phyloP scores from a whole-genome alignment of 2,888 invertebrate genomes.

The Nephrocerus scutellatus region DNA sequence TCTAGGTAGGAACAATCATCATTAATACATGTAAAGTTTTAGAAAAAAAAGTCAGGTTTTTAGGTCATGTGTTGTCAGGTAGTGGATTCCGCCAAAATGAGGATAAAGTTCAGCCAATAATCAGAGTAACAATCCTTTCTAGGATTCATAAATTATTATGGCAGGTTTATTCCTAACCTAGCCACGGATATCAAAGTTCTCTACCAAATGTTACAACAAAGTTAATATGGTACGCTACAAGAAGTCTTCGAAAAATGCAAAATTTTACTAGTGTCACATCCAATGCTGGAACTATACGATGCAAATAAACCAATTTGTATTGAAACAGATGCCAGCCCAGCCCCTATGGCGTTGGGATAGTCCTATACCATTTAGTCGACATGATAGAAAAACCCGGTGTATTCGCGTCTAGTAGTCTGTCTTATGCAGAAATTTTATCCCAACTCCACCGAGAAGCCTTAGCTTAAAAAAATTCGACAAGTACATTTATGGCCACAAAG shows the following conservation, averaged over 20 bases:
- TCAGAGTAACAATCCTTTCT: conserved; percentile 2
- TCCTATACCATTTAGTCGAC: conserved; percentile 7
- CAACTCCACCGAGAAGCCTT: conserved; percentile 12
- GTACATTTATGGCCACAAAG: conserved; percentile 12
- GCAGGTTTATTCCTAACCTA: conserved; percentile 3
- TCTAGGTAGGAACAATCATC: conserved; percentile 5
- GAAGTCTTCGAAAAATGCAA: conserved; percentile 1
- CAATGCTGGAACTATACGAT: conserved; percentile 3
- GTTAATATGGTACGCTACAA: not conserved
- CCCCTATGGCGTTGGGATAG: conserved; percentile 6
- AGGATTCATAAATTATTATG: too few relatives aligned
- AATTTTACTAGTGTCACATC: not conserved
- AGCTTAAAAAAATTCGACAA: conserved; percentile 14
- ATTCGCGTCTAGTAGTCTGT: conserved; percentile 6
- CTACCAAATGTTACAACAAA: conserved; percentile 1
- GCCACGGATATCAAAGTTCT: not conserved
- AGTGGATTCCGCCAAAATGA: conserved; percentile 5
- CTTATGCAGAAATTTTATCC: conserved; percentile 6
- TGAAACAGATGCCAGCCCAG: too few relatives aligned
- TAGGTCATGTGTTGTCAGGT: conserved; percentile 9
- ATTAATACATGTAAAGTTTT: conserved; percentile 7
- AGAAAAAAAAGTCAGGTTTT: conserved; percentile 6
- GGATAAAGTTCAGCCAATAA: not conserved
- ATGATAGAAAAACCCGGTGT: conserved; percentile 7
- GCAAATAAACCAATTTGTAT: conserved; percentile 3